phyloP scores from a whole-genome alignment of 2,888 invertebrate species.

The Teleogryllus oceanicus region DNA sequence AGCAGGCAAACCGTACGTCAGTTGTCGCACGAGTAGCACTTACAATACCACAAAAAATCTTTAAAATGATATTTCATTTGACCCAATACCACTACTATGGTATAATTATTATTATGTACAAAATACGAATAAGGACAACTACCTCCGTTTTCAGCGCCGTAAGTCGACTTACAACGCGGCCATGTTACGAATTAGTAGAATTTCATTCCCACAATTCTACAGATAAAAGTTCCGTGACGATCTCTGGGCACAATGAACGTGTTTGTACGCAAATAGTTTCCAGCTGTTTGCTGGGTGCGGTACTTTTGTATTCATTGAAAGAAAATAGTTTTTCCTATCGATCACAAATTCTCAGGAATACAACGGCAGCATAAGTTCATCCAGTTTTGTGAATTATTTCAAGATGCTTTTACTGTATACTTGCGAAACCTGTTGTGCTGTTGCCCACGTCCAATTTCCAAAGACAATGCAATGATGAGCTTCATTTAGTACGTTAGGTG shows the following conservation, averaged over 20 bases:
- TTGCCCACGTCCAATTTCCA: no score
- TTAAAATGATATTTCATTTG: neutral
- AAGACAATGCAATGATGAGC: no score
- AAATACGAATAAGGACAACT: neutral
- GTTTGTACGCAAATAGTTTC: neutral
- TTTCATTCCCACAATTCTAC: constrained; percentile 34
- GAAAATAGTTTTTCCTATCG: neutral
- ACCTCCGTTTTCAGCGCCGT: constrained; percentile 44
- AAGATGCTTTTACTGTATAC: no score
- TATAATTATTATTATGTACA: neutral
- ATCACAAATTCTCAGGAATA: neutral
- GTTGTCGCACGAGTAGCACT: neutral
- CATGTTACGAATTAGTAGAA: constrained; percentile 45
- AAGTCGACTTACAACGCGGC: constrained; percentile 46
- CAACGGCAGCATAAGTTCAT: no score
- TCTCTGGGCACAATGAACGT: constrained; percentile 27
- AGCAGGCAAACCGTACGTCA: neutral
- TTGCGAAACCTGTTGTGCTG: no score
- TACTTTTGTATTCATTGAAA: neutral
- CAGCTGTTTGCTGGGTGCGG: neutral
- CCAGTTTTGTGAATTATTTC: no score
- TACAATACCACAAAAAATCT: neutral
- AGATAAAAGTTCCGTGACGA: constrained; percentile 26
- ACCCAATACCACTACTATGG: constrained; percentile 27
- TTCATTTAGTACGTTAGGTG: no score